A percentile compares a stretch with the other conserved stretches of the same genome.
phyloP scores from a whole-genome alignment of 2,113 vertebrate species.

The Coryphaenoides rupestris region DNA sequence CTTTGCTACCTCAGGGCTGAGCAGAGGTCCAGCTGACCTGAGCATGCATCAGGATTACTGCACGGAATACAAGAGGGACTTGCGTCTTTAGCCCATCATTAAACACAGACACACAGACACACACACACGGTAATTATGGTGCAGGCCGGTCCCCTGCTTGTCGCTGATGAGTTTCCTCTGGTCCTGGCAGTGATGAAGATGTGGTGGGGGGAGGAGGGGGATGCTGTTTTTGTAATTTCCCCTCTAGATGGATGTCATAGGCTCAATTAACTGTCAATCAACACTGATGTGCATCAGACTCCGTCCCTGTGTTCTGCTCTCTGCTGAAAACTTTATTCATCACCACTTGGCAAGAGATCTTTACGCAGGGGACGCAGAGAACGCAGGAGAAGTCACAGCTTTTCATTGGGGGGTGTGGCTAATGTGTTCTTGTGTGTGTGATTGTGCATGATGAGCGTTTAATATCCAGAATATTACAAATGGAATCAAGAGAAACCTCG shows the following conservation, averaged over 20 bases:
- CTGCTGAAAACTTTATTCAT: slow-evolving; percentile 34
- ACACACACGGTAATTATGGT: too few species aligned
- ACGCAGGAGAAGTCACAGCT: slow-evolving; percentile 10
- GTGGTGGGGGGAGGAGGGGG: slow-evolving; percentile 10
- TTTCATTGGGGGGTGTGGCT: slow-evolving; percentile 8
- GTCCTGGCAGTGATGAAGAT: slow-evolving; percentile 19
- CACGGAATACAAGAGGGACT: too few species aligned
- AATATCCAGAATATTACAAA: too few species aligned
- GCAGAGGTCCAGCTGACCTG: too few species aligned
- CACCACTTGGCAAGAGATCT: slow-evolving; percentile 7
- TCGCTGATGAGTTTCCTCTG: too few species aligned
- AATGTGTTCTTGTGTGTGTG: slow-evolving; percentile 10
- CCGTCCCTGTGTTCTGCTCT: too few species aligned
- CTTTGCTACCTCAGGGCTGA: too few species aligned
- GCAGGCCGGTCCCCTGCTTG: too few species aligned
- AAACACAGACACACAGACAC: slow-evolving; percentile 6
- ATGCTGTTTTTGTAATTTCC: slow-evolving; percentile 25
- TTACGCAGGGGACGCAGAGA: slow-evolving; percentile 7
- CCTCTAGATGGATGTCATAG: slow-evolving; percentile 37
- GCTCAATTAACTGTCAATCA: slow-evolving; percentile 46
- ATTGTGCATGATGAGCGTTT: neutral
- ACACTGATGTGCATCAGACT: slow-evolving; percentile 26
- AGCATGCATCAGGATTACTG: too few species aligned
- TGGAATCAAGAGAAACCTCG: too few species aligned
- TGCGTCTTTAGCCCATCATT: too few species aligned